These are phyloP conservation scores for Arizona elegans DNA, from an alignment of 2,113 vertebrate genomes.

Conservation along the genomic window DNA sequence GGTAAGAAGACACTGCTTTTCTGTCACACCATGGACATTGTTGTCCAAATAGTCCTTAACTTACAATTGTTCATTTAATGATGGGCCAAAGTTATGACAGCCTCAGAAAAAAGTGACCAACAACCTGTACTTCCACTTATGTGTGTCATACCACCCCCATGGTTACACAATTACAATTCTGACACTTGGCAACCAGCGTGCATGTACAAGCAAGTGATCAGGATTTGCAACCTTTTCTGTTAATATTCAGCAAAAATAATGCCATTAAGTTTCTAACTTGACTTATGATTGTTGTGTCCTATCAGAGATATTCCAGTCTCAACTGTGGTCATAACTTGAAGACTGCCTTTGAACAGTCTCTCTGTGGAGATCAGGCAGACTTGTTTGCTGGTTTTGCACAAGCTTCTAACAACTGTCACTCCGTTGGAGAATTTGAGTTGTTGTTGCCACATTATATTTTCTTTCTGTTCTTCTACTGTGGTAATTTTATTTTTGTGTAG, in stretches of 20 bases:
- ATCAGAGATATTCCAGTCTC: no score
- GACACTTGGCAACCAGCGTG: no score
- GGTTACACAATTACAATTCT: no score
- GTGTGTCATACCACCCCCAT: no score
- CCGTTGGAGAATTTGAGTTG: not conserved
- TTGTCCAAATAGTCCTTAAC: not conserved
- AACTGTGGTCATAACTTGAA: no score
- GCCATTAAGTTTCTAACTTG: no score
- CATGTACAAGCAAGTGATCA: no score
- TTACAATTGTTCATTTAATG: not conserved
- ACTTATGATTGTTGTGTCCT: no score
- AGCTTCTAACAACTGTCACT: not conserved
- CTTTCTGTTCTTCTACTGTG: not conserved
- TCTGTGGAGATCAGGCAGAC: not conserved
- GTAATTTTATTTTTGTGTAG: not conserved
- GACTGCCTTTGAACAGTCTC: not conserved
- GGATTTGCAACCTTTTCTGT: no score
- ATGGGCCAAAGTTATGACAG: not conserved
- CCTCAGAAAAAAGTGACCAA: no score
- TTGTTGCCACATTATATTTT: not conserved
- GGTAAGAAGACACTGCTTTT: not conserved
- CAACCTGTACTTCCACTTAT: no score
- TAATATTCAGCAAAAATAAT: no score
- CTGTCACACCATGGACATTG: not conserved
- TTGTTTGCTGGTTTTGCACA: not conserved